Base-by-base conservation (phyloP, 2,888 invertebrate species). In the Brachylomia viminalis region DNA sequence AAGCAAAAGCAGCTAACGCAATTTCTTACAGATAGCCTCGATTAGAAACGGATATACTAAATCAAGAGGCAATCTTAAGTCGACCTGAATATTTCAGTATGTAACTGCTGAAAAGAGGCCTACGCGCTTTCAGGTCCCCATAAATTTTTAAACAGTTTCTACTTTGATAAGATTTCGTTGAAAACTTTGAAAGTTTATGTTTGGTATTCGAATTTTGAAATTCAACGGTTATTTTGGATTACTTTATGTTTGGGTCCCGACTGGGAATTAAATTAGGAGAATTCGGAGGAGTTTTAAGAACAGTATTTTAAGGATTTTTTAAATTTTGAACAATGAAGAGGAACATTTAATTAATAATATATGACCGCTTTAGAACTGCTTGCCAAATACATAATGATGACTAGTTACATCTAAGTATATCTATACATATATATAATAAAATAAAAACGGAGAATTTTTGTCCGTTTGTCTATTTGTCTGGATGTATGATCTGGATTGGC, bases 11-110 rank as follows among this genome's bases (percentile, higher is more conserved):
- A n/a, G n/a, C 45, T 47, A 38, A 74, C 80, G 69, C 27, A 78
- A 74, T 75, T 77, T 84, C 58, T 56, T 61, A 15, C 47, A 62
- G 33, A 59, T 72, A 64, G 45, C 33, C 45, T 42, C 52, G 64
- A 77, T 86, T 73, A 67, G 73, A 79, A 75, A 81, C 52, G 75
- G 15, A 62, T n/a, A 20, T 49, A 65, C 30, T 71, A 42, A 62
- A 71, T 79, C 58, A 75, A 67, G 42, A 47, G 65, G 62, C 68
- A 67, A 67, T 66, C 67, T 54, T 54, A 82, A 79, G 64, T 68
- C 61, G 64, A 66, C 49, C 80, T 87, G 80, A 87, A 87, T 88
- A 81, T 86, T 87, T 86, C 68, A 87, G 79, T 74, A n/a, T n/a
- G n/a, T n/a, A 45, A 54, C 75, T 27, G 42, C 65, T 82, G 68